These are phyloP conservation scores for Drosophila eugracilis DNA, from an alignment of 1,140 invertebrate species.

Conservation along the genomic window DNA sequence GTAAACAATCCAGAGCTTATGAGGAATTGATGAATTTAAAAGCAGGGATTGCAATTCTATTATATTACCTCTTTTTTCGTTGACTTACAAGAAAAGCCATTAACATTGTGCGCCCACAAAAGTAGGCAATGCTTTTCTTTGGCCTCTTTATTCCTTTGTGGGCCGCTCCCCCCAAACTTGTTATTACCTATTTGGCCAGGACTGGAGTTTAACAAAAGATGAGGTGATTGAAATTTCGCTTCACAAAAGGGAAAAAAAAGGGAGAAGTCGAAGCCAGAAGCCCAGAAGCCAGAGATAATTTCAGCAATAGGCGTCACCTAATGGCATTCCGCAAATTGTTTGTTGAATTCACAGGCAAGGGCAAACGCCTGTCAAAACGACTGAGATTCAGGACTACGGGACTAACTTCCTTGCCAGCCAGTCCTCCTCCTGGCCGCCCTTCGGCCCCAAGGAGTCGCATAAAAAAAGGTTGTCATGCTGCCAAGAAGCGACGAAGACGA, in stretches of 20 bases:
- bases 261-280: neutral
- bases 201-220: slow-evolving; percentile 61
- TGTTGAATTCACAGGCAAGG: slow-evolving; percentile 54
- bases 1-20: slow-evolving; percentile 47
- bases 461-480: slow-evolving; percentile 77
- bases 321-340: slow-evolving; percentile 82
- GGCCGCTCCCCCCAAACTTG: slow-evolving; percentile 26
- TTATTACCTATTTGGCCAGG: slow-evolving; percentile 58
- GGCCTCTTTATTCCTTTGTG: slow-evolving; percentile 38
- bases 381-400: slow-evolving; percentile 30
- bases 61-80: slow-evolving; percentile 14
- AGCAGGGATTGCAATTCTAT: neutral
- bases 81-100: slow-evolving; percentile 15
- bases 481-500: slow-evolving; percentile 58
- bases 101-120: slow-evolving; percentile 39
- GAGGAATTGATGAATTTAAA: slow-evolving; percentile 45
- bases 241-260: slow-evolving; percentile 7
- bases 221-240: slow-evolving; percentile 73
- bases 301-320: slow-evolving; percentile 73
- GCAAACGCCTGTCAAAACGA: slow-evolving; percentile 64
- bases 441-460: neutral
- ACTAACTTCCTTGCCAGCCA: slow-evolving; percentile 6
- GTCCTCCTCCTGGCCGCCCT: neutral
- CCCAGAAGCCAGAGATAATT: slow-evolving; percentile 76
- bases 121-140: slow-evolving; percentile 44